Base-by-base conservation (phyloP, 2,113 vertebrate genomes). In the Ailuropoda melanoleuca region DNA sequence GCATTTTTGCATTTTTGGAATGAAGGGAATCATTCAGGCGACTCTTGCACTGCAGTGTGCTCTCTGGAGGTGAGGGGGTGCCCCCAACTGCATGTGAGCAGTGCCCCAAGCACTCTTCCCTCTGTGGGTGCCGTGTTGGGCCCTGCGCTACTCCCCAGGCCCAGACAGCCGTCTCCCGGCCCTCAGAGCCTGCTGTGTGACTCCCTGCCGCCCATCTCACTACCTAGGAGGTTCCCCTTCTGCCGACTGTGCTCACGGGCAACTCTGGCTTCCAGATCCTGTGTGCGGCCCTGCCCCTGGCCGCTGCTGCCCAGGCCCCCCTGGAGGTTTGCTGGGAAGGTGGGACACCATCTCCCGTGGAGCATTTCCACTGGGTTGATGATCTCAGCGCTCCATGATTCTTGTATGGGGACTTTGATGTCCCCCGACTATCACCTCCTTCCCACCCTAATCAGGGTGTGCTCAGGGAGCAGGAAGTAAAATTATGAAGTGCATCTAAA, bases 61-160 rank as follows among this genome's bases (percentile, higher is more conserved):
- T 39, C 18, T 0, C 17, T 13, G 4, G 13, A 21, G 66, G 82
- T 1, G 9, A 1, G 43, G 72, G 0, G 43, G 13, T 3, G 8
- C 37, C 15, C 64, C n/a, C 26, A 9, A 6, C 55, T 17, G 60
- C 4, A 0, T 2, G 37, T 37, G 17, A 11, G 6, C 24, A 6
- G 21, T 26, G 39, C 23, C 86, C 14, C 0, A 1, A 6, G 21
- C 0, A 0, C 46, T 23, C 64, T 46, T 5, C 3, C 26, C 26
- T 60, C 56, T 31, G 31, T 24, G 70, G 58, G 19, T 4, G 0
- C n/a, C 0, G 10, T 46, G 2, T 15, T 46, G 50, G 50, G 50
- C 24, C 13, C 70, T 26, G 14, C 6, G 1, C 24, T 34, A 24
- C 26, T 4, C 29, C 66, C 21, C 48, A 17, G 26, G 18, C 4